phyloP scores from a whole-genome alignment of 2,113 vertebrate genomes.

The Pseudorectes ferrugineus region DNA sequence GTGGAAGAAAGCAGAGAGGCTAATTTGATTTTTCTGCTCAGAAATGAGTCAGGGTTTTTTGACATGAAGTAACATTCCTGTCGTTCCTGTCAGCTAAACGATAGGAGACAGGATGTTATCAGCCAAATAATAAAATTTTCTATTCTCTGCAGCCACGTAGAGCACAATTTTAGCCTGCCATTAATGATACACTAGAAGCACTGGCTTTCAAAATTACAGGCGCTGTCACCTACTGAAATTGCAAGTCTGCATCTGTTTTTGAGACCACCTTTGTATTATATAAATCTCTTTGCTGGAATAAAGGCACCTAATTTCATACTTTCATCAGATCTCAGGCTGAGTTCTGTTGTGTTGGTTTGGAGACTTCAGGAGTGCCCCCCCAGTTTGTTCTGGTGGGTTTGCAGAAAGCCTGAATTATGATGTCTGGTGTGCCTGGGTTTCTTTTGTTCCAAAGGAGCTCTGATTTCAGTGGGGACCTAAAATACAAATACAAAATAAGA shows the following conservation, averaged over 20 bases:
- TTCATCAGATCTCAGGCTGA: not conserved
- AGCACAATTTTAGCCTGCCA: not conserved
- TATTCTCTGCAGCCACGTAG: not conserved
- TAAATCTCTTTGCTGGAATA: not conserved
- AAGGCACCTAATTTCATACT: not conserved
- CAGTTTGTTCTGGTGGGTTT: not conserved
- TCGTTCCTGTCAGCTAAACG: not conserved
- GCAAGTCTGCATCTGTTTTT: not conserved
- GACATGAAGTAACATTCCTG: not conserved
- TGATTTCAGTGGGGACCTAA: not conserved
- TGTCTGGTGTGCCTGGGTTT: not conserved
- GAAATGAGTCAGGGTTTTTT: not conserved
- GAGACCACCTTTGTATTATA: not conserved
- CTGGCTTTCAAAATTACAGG: not conserved
- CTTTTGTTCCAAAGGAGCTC: not conserved
- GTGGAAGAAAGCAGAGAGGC: not conserved
- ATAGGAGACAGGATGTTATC: not conserved
- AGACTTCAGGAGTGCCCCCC: not conserved
- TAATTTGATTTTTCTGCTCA: conserved; percentile 36
- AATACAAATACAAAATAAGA: not conserved
- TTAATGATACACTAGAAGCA: not conserved
- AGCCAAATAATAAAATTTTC: conserved; percentile 10
- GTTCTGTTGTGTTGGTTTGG: not conserved
- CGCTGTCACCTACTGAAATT: not conserved
- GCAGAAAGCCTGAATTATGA: not conserved